Evolutionary conservation across 2,113 vertebrate genomes (phyloP), one percentile per base, ranked within the genome.

Genomic region (Pampusana beccarii): DNA sequence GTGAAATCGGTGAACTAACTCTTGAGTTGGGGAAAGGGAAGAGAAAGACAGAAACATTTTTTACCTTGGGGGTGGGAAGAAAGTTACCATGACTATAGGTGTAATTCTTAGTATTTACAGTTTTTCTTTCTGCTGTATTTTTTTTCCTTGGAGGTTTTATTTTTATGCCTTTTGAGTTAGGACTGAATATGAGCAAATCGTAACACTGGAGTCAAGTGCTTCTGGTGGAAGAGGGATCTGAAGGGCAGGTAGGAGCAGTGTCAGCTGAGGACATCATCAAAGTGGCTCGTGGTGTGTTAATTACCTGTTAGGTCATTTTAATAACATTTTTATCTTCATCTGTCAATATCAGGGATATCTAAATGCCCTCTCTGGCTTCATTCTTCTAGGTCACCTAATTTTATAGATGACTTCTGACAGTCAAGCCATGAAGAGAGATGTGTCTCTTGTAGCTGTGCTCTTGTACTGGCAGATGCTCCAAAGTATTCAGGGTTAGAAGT

Each of bases 61-160:
- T 36, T 2, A 2, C 38, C 33, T 74, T 36, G 33, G 24, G 0
- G 0, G 23, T 3, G 0, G 38, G n/a, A 83, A 62, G 64, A 24
- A 75, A 75, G 13, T 42, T 67, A 21, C 31, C 0, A 2, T 61
- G 56, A 66, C 13, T 66, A 3, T 5, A 58, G 21, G 13, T 53
- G 7, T 44, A 18, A 57, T 65, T 73, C 18, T 34, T 44, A 16
- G 6, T 13, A 14, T 40, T 82, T 28, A 7, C 69, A 4, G 2
- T 44, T 84, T 51, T 70, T 29, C 20, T 80, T 60, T 53, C 6
- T 70, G 28, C 0, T 3, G 23, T 16, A 11, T 28, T 62, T n/a
- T 25, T 20, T 31, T 26, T 46, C 20, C 7, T 25, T 18, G 1
- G 65, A 40, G 3, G 16, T 42, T 86, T 78, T 74, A 6, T 42